Conservation (phyloP, 2,113 vertebrate species). For the Malurus alboscapulatus region DNA sequence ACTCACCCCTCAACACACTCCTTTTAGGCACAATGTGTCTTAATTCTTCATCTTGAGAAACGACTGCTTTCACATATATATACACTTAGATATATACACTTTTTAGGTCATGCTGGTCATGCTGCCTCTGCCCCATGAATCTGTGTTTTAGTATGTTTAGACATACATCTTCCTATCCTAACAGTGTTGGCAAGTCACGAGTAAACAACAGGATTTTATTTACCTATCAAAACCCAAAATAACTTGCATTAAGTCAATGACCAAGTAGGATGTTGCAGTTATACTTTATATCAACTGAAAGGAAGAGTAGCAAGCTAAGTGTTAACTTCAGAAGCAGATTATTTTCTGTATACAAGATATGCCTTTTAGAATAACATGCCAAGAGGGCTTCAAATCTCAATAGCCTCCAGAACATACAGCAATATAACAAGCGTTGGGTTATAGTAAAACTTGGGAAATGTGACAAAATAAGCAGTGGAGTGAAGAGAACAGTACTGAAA, state of each 20-base stretch:
- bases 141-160: background rate
- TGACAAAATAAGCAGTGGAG: constrained; percentile 35
- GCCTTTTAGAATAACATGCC: background rate
- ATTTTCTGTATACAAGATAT: background rate
- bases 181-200: background rate
- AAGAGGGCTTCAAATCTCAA: background rate
- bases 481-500: background rate
- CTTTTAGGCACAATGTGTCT: background rate
- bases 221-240: background rate
- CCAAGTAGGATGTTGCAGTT: background rate
- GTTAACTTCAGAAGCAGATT: background rate
- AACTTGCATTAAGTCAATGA: background rate
- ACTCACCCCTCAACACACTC: background rate
- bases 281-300: background rate
- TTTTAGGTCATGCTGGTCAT: background rate
- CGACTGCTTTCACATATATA: background rate
- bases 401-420: background rate
- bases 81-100: background rate
- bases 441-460: constrained; percentile 20
- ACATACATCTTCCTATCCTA: background rate
- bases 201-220: background rate
- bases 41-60: background rate
- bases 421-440: background rate
- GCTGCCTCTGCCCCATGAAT: background rate
- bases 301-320: background rate